These are phyloP conservation scores for Tenebrosternarchus preto DNA, from an alignment of 2,113 vertebrate genomes.

Conservation along the genomic window DNA sequence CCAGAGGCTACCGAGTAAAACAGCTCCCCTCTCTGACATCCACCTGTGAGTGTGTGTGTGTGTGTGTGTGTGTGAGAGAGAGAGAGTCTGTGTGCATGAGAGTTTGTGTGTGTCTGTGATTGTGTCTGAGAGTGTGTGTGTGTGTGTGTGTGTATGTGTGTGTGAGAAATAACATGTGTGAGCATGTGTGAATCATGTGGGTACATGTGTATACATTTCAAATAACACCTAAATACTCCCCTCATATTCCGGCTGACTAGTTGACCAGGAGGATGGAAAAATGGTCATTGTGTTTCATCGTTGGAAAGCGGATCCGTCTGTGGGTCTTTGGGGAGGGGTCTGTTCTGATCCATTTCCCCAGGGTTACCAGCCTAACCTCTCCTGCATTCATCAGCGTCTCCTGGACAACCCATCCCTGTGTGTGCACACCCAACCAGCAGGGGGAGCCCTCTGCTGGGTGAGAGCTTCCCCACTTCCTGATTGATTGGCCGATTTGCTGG, in stretches of 20 bases:
- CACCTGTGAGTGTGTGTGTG: background rate
- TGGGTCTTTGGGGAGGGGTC: background rate
- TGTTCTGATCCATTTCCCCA: constrained; percentile 17
- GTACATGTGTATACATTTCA: no score
- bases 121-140: constrained; percentile 29
- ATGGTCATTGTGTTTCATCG: no score
- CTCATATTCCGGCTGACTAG: no score
- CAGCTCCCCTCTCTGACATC: background rate
- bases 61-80: background rate
- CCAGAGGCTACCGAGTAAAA: background rate
- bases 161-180: constrained; percentile 61
- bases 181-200: no score
- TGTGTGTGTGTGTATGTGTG: background rate
- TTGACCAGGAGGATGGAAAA: no score
- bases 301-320: constrained; percentile 45
- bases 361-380: constrained; percentile 32
- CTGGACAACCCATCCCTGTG: background rate
- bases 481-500: constrained; percentile 72
- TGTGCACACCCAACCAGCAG: background rate
- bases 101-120: background rate
- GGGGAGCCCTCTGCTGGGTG: no score
- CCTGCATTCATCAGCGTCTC: background rate
- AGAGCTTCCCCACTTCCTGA: constrained; percentile 33
- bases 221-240: no score
- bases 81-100: constrained; percentile 34